Evolutionary conservation across 1,140 invertebrate genomes (phyloP).

Genomic region (Zaprionus ornatus): DNA sequence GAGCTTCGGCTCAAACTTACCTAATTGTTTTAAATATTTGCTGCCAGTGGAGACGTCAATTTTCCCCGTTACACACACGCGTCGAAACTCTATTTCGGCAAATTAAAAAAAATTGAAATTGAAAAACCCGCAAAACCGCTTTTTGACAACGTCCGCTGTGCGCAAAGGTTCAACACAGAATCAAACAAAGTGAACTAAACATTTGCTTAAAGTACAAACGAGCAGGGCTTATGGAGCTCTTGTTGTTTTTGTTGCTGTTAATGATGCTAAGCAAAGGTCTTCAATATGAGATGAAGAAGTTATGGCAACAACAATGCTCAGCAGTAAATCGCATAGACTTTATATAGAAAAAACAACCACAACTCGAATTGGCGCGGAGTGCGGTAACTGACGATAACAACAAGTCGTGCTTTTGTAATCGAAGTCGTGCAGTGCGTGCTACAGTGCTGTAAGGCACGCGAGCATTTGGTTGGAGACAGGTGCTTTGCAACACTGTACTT

Average conservation of each 20-base stretch:
- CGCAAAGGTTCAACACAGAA: conserved; percentile 49
- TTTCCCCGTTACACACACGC: conserved; percentile 20
- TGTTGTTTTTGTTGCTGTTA: background rate
- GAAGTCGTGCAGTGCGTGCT: background rate
- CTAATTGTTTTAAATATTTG: conserved; percentile 46
- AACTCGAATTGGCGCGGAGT: conserved; percentile 18
- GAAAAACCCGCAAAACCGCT: conserved; percentile 36
- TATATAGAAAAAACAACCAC: background rate
- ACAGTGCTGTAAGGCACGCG: background rate
- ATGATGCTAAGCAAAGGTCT: conserved; percentile 2
- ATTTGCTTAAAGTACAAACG: conserved; percentile 34
- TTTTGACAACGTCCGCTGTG: conserved; percentile 34
- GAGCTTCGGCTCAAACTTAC: conserved; percentile 43
- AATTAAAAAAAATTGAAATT: conserved; percentile 6
- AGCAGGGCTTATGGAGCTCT: background rate
- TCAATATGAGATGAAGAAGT: background rate
- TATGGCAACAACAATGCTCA: background rate
- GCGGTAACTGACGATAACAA: conserved; percentile 2
- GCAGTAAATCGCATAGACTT: background rate
- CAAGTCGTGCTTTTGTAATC: conserved; percentile 17
- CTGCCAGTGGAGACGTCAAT: conserved; percentile 18
- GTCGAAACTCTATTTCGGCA: conserved; percentile 11
- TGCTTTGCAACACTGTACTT: background rate
- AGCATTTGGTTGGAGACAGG: no score
- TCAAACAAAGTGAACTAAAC: conserved; percentile 42